Evolutionary conservation across 2,113 vertebrate genomes (phyloP).

Genomic region (Dicrurus megarhynchus): DNA sequence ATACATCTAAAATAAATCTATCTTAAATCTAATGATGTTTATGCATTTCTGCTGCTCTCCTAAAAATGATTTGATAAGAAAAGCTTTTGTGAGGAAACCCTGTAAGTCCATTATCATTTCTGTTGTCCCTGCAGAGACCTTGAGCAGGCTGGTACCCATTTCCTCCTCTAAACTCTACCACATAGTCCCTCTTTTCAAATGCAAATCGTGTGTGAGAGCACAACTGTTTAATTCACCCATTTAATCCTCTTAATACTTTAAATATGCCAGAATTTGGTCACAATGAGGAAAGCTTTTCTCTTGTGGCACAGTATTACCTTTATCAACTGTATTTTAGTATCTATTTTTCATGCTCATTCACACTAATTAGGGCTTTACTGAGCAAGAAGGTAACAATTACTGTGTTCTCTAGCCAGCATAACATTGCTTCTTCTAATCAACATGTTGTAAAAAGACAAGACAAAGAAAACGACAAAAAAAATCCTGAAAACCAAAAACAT

Average conservation of each 20-base stretch:
- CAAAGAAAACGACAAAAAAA: not conserved
- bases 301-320: not conserved
- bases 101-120: not conserved
- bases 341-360: conserved; percentile 1
- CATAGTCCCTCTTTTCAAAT: not conserved
- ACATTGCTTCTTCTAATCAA: not conserved
- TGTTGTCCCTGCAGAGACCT: not conserved
- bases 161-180: not conserved
- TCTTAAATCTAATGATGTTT: not conserved
- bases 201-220: not conserved
- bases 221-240: not conserved
- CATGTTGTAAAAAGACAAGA: not conserved
- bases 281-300: not conserved
- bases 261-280: conserved; percentile 6
- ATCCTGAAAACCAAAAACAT: not conserved
- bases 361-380: not conserved
- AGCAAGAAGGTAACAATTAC: not conserved
- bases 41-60: not conserved
- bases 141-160: not conserved
- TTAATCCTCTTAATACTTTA: conserved; percentile 34
- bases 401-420: not conserved
- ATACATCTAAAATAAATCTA: not conserved
- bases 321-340: not conserved
- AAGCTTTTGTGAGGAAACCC: not conserved
- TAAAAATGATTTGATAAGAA: not conserved